These are phyloP conservation scores for Myrmecobius fasciatus DNA, from an alignment of 2,113 vertebrate genomes.

Conservation along the genomic window DNA sequence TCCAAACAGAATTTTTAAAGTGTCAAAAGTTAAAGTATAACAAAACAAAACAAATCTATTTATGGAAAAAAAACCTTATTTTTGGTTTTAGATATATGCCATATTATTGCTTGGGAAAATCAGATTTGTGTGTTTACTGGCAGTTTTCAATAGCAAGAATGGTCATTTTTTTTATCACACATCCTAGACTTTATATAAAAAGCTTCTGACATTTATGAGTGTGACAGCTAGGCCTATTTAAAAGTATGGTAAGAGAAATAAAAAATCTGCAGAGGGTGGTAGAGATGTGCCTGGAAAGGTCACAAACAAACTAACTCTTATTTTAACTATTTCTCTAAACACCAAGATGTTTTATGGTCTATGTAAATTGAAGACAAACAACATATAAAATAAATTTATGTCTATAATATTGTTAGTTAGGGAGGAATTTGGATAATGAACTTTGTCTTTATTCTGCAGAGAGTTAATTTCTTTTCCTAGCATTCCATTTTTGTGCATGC, in stretches of 20 bases:
- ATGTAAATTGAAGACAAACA: background rate
- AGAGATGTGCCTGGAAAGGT: slow-evolving; percentile 30
- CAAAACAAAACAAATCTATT: slow-evolving; percentile 2
- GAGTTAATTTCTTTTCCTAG: slow-evolving; percentile 42
- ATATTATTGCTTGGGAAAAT: slow-evolving; percentile 15
- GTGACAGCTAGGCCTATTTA: background rate
- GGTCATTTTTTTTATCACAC: slow-evolving; percentile 25
- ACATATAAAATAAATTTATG: slow-evolving; percentile 37
- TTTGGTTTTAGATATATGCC: slow-evolving; percentile 49
- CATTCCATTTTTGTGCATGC: slow-evolving; percentile 5
- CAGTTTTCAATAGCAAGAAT: slow-evolving; percentile 43
- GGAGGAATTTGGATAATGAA: slow-evolving; percentile 40
- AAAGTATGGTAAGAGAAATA: background rate
- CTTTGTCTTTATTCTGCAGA: slow-evolving; percentile 23
- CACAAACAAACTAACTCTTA: slow-evolving; percentile 2
- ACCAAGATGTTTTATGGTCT: slow-evolving; percentile 1
- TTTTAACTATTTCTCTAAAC: slow-evolving; percentile 33
- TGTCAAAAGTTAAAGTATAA: slow-evolving; percentile 28
- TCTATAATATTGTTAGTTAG: slow-evolving; percentile 28
- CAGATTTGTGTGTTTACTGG: slow-evolving; percentile 40
- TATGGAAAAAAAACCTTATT: background rate
- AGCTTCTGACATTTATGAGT: slow-evolving; percentile 41
- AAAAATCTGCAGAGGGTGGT: background rate
- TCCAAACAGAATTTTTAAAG: background rate
- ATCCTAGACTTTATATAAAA: slow-evolving; percentile 28